Conservation (phyloP, 2,888 invertebrate species). For the Syritta pipiens region DNA sequence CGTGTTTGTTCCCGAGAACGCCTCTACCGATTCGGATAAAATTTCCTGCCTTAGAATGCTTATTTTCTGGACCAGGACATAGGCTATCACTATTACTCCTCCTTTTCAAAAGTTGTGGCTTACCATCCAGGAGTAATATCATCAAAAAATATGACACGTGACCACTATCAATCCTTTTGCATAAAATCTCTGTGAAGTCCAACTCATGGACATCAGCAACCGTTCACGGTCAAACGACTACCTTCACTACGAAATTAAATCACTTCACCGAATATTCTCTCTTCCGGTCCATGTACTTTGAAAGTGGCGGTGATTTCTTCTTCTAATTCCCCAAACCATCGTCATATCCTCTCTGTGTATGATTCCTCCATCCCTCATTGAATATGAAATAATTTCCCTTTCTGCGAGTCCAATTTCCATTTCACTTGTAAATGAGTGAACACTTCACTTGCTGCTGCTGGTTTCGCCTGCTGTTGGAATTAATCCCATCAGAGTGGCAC, state of each 20-base stretch:
- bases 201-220: too few relatives aligned
- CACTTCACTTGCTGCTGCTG: constrained; percentile 46
- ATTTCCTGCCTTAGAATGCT: too few relatives aligned
- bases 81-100: too few relatives aligned
- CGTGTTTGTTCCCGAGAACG: too few relatives aligned
- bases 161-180: too few relatives aligned
- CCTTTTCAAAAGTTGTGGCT: too few relatives aligned
- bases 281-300: constrained; percentile 43
- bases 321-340: constrained; percentile 8
- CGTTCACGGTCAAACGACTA: too few relatives aligned
- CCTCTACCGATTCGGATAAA: too few relatives aligned
- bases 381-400: constrained; percentile 59
- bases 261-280: constrained; percentile 16
- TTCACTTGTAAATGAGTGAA: constrained; percentile 59
- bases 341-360: not conserved
- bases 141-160: too few relatives aligned
- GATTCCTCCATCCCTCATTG: constrained; percentile 16
- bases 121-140: too few relatives aligned
- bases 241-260: constrained; percentile 12
- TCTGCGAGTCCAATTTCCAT: constrained; percentile 59
- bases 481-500: constrained; percentile 29
- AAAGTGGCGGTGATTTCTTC: constrained; percentile 48
- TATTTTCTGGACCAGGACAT: too few relatives aligned
- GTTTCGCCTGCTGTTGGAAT: not conserved
- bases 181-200: too few relatives aligned